Percentiles rank a stretch among this genome's conserved stretches.
Conservation (phyloP, 2,888 invertebrate genomes). For the Didymodactylos carnosus region DNA sequence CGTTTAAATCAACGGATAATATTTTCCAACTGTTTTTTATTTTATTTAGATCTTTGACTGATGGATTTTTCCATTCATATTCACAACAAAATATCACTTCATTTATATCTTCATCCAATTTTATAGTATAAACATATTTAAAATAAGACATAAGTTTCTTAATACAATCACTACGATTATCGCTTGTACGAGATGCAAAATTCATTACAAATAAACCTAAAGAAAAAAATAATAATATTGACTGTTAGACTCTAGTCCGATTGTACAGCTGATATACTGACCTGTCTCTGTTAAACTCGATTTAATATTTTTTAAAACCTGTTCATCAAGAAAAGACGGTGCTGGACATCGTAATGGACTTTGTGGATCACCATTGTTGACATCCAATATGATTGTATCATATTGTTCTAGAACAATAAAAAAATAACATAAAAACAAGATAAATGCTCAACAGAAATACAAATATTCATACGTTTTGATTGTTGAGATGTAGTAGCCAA, state of each 20-base stretch:
- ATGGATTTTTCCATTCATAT: too few species aligned
- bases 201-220: neutral
- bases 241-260: too few species aligned
- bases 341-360: neutral
- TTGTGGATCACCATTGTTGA: neutral
- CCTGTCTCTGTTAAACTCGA: too few species aligned
- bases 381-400: neutral
- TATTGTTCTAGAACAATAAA: neutral
- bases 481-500: too few species aligned
- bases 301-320: neutral
- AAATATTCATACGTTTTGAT: neutral
- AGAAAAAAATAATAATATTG: neutral
- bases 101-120: neutral
- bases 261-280: too few species aligned
- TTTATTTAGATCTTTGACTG: too few species aligned
- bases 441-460: too few species aligned
- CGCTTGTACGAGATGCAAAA: neutral
- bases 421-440: neutral
- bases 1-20: neutral
- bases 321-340: neutral
- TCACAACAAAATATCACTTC: neutral
- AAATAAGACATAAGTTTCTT: neutral
- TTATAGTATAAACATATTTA: neutral
- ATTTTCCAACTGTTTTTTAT: too few species aligned
- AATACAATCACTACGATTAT: neutral